Base-by-base conservation (phyloP, 2,797 vertebrate species). In the Hybognathus amarus region DNA sequence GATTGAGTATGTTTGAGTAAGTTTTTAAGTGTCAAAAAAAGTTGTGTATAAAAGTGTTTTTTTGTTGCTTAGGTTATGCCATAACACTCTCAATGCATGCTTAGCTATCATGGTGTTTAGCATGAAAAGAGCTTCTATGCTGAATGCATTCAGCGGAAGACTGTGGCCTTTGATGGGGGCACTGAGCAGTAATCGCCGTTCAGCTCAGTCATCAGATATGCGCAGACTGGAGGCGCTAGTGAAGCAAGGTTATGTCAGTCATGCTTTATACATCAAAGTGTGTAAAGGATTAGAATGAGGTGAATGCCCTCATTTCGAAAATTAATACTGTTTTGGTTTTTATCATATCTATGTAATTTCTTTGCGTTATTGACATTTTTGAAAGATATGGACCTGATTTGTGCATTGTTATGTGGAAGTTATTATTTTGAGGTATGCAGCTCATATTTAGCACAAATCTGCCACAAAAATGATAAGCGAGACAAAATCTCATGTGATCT, bases 251-350 rank as follows among this genome's bases (percentile, higher is more conserved):
- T 45, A 66, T 73, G 66, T 70, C 24, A 33, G 66, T 79, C 56
- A 83, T 79, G 24, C 83, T 88, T 87, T 64, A 89, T 85, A 82
- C 78, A 88, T 88, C 84, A 87, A 87, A 85, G 80, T 64, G 13
- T 85, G 70, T 63, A 64, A 88, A 78, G 47, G 45, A 71, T 80
- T 82, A 56, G 33, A 73, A 82, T n/a, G 27, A 42, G 17, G 12
- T 61, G 47, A 54, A 83, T 77, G 24, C 20, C 22, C 27, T 64
- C 10, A 56, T 85, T 85, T 84, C 4, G n/a, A 45, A 74, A 74
- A 36, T 36, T 36, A 42, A 40, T 30, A 33, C 52, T 45, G 24
- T 59, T 70, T 61, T 71, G 52, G 24, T 73, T 45, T n/a, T 54
- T 69, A 40, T 20, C 9, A 12, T 69, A 40, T 20, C 1, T 6